Conservation (phyloP, 2,797 vertebrate species). For the Nasua narica region DNA sequence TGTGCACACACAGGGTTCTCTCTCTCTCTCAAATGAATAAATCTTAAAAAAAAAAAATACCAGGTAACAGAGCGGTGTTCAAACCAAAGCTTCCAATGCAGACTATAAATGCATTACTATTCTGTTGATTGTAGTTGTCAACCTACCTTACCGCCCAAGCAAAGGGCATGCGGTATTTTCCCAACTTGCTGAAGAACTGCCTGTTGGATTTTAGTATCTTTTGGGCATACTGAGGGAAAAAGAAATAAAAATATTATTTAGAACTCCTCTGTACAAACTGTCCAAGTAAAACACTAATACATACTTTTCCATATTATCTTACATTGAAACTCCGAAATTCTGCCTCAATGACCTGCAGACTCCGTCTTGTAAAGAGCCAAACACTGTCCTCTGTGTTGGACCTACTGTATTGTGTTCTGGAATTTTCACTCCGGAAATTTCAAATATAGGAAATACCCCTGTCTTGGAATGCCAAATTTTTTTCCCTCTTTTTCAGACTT, state of each 20-base stretch:
- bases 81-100: background rate
- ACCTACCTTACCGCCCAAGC: slow-evolving; percentile 96
- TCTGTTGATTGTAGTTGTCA: background rate
- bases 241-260: slow-evolving; percentile 46
- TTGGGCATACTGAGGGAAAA: slow-evolving; percentile 89
- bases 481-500: background rate
- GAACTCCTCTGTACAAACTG: background rate
- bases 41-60: background rate
- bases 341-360: background rate
- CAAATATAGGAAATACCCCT: background rate
- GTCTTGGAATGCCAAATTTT: background rate
- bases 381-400: background rate
- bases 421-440: slow-evolving; percentile 18
- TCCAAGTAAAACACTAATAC: background rate
- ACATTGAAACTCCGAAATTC: background rate
- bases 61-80: background rate
- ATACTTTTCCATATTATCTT: background rate
- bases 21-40: background rate
- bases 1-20: background rate
- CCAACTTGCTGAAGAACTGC: slow-evolving; percentile 96
- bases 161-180: slow-evolving; percentile 98
- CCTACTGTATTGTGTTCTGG: background rate
- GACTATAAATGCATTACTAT: background rate
- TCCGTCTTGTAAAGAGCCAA: background rate
- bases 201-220: slow-evolving; percentile 97